Conservation (phyloP, 2,113 vertebrate genomes). For the Leucopsar rothschildi region DNA sequence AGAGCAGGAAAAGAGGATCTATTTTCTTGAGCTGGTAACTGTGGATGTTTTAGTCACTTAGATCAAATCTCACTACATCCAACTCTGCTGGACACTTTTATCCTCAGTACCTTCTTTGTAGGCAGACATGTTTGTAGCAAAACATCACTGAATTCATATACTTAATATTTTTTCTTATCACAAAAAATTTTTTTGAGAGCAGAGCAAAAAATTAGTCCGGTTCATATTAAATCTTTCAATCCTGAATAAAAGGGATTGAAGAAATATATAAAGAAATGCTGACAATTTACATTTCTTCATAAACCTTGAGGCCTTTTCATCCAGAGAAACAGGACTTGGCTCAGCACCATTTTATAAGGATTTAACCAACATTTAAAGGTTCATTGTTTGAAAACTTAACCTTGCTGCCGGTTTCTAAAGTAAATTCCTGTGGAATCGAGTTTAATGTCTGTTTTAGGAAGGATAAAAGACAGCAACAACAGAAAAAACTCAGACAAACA, state of each 20-base stretch:
- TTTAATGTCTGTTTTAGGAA: neutral
- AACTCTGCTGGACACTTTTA: neutral
- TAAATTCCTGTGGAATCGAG: neutral
- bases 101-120: neutral
- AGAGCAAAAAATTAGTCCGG: neutral
- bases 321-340: neutral
- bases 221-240: neutral
- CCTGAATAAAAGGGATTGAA: neutral
- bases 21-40: neutral
- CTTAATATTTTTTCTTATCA: neutral
- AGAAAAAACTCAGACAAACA: neutral
- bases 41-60: neutral
- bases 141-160: neutral
- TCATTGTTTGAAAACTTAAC: neutral
- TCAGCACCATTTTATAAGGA: neutral
- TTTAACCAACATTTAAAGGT: neutral
- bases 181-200: neutral
- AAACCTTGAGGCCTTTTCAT: neutral
- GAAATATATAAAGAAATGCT: neutral
- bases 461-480: neutral
- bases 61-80: neutral
- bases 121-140: neutral
- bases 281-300: neutral
- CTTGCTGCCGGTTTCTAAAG: neutral
- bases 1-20: neutral